phyloP scores from a whole-genome alignment of 2,113 vertebrate species.

The Oncorhynchus nerka region DNA sequence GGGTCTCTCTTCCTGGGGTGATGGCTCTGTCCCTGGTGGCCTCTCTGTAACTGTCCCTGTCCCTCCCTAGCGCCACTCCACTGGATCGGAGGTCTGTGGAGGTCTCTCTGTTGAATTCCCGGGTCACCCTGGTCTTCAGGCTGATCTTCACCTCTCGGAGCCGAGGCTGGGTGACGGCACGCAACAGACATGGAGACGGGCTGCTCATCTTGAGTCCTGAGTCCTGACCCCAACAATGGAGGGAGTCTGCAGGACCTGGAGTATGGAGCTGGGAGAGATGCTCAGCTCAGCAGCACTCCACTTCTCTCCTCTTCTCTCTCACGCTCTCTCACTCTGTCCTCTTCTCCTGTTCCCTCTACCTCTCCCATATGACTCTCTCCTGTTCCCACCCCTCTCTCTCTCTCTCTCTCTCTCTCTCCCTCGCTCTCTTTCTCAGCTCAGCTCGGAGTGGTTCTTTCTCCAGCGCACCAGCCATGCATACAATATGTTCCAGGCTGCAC shows the following conservation, averaged over 20 bases:
- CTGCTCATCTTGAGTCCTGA: constrained; percentile 69
- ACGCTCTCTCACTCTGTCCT: constrained; percentile 55
- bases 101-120: constrained; percentile 50
- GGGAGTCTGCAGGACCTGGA: too few species aligned
- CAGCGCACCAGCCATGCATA: constrained; percentile 55
- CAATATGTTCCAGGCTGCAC: constrained; percentile 44
- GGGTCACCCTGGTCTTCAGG: constrained; percentile 54
- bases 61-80: constrained; percentile 43
- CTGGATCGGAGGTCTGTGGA: constrained; percentile 24
- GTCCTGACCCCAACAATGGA: constrained; percentile 47
- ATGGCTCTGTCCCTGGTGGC: constrained; percentile 32
- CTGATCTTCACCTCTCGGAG: constrained; percentile 74
- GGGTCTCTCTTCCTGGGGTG: constrained; percentile 57
- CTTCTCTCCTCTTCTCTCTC: constrained; percentile 59
- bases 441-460: constrained; percentile 30
- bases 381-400: constrained; percentile 29
- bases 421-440: background rate
- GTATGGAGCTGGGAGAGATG: constrained; percentile 46
- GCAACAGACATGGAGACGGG: constrained; percentile 74
- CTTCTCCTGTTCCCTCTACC: constrained; percentile 53
- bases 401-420: background rate
- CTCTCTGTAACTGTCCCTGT: background rate
- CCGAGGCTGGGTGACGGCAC: constrained; percentile 66
- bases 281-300: constrained; percentile 44
- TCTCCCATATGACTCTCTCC: constrained; percentile 39